phyloP scores from a whole-genome alignment of 2,113 vertebrate species.

The Phyllostomus discolor region DNA sequence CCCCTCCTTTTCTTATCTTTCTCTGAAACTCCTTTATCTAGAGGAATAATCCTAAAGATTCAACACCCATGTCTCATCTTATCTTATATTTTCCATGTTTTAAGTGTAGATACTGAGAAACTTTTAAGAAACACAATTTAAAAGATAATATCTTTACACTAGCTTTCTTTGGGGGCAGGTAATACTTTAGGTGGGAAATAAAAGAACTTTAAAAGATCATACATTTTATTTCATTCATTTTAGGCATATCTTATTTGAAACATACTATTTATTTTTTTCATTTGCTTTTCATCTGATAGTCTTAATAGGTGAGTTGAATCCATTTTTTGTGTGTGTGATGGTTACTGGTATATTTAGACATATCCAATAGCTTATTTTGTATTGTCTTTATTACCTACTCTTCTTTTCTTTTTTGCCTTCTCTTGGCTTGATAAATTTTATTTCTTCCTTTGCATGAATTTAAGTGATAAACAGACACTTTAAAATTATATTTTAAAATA shows the following conservation, averaged over 20 bases:
- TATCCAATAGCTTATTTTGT: not conserved
- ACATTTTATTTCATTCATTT: not conserved
- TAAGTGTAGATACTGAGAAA: not conserved
- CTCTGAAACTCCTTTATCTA: not conserved
- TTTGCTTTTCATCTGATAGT: not conserved
- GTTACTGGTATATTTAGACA: not conserved
- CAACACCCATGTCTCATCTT: not conserved
- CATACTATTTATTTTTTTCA: not conserved
- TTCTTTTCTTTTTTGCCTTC: not conserved
- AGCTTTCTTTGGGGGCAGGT: not conserved
- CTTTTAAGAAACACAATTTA: not conserved
- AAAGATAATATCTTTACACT: not conserved
- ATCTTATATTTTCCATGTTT: not conserved
- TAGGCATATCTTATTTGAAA: not conserved
- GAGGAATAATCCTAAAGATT: not conserved
- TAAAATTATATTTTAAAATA: not conserved
- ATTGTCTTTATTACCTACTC: not conserved
- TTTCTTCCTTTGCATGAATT: not conserved
- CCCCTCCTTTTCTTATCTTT: not conserved
- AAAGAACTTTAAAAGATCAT: not conserved
- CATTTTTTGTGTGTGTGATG: not conserved
- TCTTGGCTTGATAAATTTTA: not conserved
- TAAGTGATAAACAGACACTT: conserved; percentile 12
- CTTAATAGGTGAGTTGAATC: not conserved
- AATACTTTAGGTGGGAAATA: conserved; percentile 27